Percentiles rank a stretch among this genome's conserved stretches.
Evolutionary conservation across 2,888 invertebrate species (phyloP).

Genomic region (Oxytorus armatus): DNA sequence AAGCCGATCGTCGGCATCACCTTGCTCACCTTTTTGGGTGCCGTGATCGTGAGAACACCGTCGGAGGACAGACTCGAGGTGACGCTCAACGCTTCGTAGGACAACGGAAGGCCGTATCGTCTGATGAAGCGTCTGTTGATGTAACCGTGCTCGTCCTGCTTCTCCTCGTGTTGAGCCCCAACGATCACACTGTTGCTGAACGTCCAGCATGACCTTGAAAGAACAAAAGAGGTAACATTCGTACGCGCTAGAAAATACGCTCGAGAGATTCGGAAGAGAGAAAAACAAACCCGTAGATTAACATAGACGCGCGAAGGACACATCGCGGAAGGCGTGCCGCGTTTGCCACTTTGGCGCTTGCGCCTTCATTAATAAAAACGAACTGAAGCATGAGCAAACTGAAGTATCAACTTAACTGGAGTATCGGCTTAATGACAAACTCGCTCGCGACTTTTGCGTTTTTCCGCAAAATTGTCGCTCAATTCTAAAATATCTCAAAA

Average conservation of each 20-base stretch:
- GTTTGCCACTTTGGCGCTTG: slow-evolving; percentile 32
- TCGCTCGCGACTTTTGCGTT: background rate
- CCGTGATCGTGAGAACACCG: slow-evolving; percentile 85
- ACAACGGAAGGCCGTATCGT: slow-evolving; percentile 84
- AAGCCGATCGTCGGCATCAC: background rate
- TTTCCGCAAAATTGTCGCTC: background rate
- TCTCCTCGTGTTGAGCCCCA: slow-evolving; percentile 85
- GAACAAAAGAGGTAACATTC: slow-evolving; percentile 7
- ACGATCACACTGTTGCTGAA: slow-evolving; percentile 85
- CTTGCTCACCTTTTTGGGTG: slow-evolving; percentile 82
- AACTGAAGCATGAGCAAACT: slow-evolving; percentile 5
- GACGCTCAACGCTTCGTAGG: slow-evolving; percentile 83
- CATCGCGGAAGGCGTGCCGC: too few species aligned
- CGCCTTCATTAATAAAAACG: background rate
- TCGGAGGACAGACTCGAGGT: slow-evolving; percentile 84
- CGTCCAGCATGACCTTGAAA: slow-evolving; percentile 82
- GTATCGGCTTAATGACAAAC: background rate
- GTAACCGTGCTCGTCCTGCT: slow-evolving; percentile 85
- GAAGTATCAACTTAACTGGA: background rate
- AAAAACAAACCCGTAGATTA: slow-evolving; percentile 32
- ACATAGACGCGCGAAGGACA: slow-evolving; percentile 44
- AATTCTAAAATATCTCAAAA: background rate
- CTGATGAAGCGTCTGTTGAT: slow-evolving; percentile 85
- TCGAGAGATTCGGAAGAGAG: background rate
- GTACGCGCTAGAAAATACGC: too few species aligned